A percentile compares a stretch with the other conserved stretches of the same genome.
Conservation (phyloP, 1,140 invertebrate species). For the Dryas iulia region DNA sequence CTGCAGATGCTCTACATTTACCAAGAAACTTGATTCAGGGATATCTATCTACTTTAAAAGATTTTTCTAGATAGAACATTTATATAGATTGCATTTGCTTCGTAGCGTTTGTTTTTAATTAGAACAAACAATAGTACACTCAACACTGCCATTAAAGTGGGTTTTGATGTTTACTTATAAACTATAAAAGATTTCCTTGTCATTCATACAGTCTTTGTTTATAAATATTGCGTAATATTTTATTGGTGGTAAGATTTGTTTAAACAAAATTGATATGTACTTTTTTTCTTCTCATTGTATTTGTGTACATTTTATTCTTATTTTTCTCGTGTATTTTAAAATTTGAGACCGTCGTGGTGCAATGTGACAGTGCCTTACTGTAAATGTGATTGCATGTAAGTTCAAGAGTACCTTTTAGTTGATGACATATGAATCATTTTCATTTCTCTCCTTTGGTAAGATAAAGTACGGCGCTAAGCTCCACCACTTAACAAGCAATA, state of each 20-base stretch:
- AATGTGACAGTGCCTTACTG: too few species aligned
- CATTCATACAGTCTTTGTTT: not conserved
- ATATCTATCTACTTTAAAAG: slow-evolving; percentile 5
- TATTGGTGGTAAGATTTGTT: not conserved
- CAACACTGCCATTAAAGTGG: not conserved
- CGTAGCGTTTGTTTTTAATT: slow-evolving; percentile 3
- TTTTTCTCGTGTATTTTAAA: too few species aligned
- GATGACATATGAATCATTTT: too few species aligned
- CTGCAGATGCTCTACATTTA: not conserved
- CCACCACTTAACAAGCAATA: too few species aligned
- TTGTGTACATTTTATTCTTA: too few species aligned
- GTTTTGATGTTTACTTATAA: not conserved
- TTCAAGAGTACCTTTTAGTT: too few species aligned
- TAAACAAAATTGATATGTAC: not conserved
- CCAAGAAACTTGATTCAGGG: not conserved
- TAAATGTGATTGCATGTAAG: too few species aligned
- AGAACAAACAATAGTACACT: not conserved
- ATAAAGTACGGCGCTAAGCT: too few species aligned
- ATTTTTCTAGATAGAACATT: not conserved
- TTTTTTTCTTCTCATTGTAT: too few species aligned
- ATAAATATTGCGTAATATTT: not conserved
- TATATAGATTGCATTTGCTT: slow-evolving; percentile 1
- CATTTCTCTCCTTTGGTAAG: too few species aligned
- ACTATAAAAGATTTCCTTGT: not conserved
- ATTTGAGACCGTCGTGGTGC: too few species aligned